Percentiles rank a stretch among this genome's conserved stretches.
Conservation (phyloP, 2,888 invertebrate genomes). For the Apodemia duryi region DNA sequence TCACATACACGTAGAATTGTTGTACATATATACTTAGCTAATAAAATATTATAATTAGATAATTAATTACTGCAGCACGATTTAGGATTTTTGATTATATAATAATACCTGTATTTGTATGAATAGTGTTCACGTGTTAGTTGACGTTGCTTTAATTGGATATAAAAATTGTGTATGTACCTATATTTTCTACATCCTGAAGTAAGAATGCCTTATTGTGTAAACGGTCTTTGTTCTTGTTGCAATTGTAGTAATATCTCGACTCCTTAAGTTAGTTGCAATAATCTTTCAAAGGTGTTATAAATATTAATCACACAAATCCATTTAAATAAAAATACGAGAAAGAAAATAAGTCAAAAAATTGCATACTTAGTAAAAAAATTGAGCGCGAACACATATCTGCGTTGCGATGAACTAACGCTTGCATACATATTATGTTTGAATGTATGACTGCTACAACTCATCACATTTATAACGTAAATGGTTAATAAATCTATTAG, state of each 20-base stretch:
- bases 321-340: too few species aligned
- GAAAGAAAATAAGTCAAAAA: too few species aligned
- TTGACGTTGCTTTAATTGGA: conserved; percentile 25
- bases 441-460: too few species aligned
- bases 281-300: neutral
- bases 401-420: too few species aligned
- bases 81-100: conserved; percentile 43
- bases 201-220: conserved; percentile 11
- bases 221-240: neutral
- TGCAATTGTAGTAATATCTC: too few species aligned
- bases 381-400: too few species aligned
- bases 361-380: too few species aligned
- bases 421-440: too few species aligned
- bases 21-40: conserved; percentile 55
- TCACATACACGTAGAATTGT: conserved; percentile 52
- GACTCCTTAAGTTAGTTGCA: neutral
- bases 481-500: too few species aligned
- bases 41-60: conserved; percentile 44
- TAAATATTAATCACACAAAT: too few species aligned
- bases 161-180: conserved; percentile 4
- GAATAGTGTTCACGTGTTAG: conserved; percentile 31
- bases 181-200: conserved; percentile 1
- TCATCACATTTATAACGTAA: too few species aligned
- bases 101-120: conserved; percentile 18
- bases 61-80: conserved; percentile 47